Base-by-base conservation (phyloP, 2,797 vertebrate species). In the Paramormyrops hopkinsi region DNA sequence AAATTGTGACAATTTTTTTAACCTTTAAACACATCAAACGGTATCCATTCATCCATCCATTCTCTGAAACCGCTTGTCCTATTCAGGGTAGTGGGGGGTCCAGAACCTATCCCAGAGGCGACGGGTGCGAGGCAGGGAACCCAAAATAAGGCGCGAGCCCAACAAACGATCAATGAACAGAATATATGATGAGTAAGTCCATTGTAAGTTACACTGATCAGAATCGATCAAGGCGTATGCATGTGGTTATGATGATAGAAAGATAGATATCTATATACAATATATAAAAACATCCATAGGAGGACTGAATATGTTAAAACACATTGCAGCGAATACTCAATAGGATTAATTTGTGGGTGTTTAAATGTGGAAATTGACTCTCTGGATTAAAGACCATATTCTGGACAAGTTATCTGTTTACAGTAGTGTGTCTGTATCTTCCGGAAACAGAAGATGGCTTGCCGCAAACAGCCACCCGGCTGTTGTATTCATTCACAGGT, bases 401-500 rank as follows among this genome's bases (percentile, higher is more conserved):
- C 94, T 93, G 93, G 93, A 92, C 86, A 88, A 88, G 93, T 89
- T 91, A 48, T 85, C 82, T 88, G 90, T 93, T 91, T 91, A 91
- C 90, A 92, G 94, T 89, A 92, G 48, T 90, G 91, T 59, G 93
- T 90, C 95, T 94, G 94, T 96, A 97, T 97, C 96, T 96, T 93
- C 94, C 93, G 54, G 94, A 95, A 97, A 96, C 96, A 97, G 95
- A 96, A 96, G 96, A 93, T 92, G 93, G 92, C 44, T 50, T 0
- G 1, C 44, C 19, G 79, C 41, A 48, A 25, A 4, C 93, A 93
- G 90, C 90, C 48, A 92, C 91, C 94, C 91, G 87, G 93, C 95
- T 95, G 96, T 94, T 93, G 94, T 93, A 94, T 96, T 96, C 95
- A 95, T 93, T 93, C 91, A 86, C 95, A 96, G 95, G 95, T 96